These are phyloP conservation scores for Acanthochromis polyacanthus DNA, from an alignment of 2,113 vertebrate genomes.

Conservation along the genomic window DNA sequence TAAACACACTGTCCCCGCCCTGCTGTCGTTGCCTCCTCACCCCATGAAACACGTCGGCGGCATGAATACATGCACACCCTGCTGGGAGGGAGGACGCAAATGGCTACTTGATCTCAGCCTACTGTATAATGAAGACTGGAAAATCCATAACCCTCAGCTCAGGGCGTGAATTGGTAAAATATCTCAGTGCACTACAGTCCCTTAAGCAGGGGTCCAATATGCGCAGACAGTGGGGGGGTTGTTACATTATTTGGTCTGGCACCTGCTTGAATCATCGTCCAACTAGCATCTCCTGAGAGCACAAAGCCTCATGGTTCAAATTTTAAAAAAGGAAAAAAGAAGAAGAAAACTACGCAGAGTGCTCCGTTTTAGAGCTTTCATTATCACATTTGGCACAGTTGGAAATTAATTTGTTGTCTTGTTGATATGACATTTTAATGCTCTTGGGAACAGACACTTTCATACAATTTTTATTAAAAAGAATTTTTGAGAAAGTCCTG, in stretches of 20 bases:
- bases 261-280: too few relatives aligned
- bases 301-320: neutral
- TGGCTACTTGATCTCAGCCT: neutral
- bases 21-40: neutral
- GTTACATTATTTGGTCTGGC: too few relatives aligned
- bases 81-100: constrained; percentile 4
- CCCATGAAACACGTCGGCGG: constrained; percentile 2
- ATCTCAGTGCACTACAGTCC: neutral
- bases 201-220: too few relatives aligned
- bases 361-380: too few relatives aligned
- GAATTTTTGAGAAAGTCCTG: neutral
- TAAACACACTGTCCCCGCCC: constrained; percentile 24
- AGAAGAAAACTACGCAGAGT: too few relatives aligned
- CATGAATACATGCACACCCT: constrained; percentile 10
- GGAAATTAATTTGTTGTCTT: neutral
- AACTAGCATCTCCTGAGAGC: too few relatives aligned
- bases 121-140: constrained; percentile 30
- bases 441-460: too few relatives aligned
- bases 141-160: neutral
- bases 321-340: too few relatives aligned
- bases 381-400: too few relatives aligned
- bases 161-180: neutral
- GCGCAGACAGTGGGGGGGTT: too few relatives aligned
- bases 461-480: too few relatives aligned
- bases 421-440: too few relatives aligned